These are phyloP conservation scores for Lottia gigantea DNA, from an alignment of 2,888 invertebrate genomes.

Conservation along the genomic window DNA sequence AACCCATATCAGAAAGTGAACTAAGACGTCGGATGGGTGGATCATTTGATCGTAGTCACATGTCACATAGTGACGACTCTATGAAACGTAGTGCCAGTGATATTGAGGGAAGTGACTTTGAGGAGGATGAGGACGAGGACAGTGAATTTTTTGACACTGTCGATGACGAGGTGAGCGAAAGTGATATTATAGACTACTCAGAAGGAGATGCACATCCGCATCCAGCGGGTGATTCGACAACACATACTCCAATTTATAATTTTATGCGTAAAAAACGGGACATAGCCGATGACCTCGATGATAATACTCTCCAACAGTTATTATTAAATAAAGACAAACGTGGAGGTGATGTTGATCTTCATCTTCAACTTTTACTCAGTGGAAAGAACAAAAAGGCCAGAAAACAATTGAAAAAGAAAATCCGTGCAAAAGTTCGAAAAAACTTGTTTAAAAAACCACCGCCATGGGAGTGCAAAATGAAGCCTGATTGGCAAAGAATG, in stretches of 20 bases:
- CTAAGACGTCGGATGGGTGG: slow-evolving; percentile 45
- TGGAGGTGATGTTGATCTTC: slow-evolving; percentile 21
- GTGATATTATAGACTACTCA: slow-evolving; percentile 14
- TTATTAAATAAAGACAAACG: slow-evolving; percentile 13
- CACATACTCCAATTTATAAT: neutral
- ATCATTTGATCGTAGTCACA: slow-evolving; percentile 46
- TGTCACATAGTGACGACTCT: slow-evolving; percentile 42
- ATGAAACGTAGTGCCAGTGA: slow-evolving; percentile 36
- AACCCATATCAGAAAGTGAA: slow-evolving; percentile 37
- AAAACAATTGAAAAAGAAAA: slow-evolving; percentile 29
- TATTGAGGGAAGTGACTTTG: slow-evolving; percentile 26
- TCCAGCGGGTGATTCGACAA: slow-evolving; percentile 1
- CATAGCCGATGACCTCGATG: slow-evolving; percentile 8
- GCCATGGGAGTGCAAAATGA: slow-evolving; percentile 56
- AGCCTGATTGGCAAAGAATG: slow-evolving; percentile 41
- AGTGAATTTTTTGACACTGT: slow-evolving; percentile 30
- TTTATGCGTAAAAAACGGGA: slow-evolving; percentile 7
- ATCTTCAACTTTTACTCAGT: slow-evolving; percentile 17
- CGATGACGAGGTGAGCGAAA: slow-evolving; percentile 27
- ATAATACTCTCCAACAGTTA: neutral
- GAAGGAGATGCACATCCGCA: slow-evolving; percentile 20
- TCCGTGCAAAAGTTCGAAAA: slow-evolving; percentile 26
- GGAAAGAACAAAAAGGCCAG: slow-evolving; percentile 26
- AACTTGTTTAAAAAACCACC: slow-evolving; percentile 40
- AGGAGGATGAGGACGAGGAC: slow-evolving; percentile 32